These are phyloP conservation scores for Saguinus midas DNA, from an alignment of 2,113 vertebrate species.

Conservation along the genomic window DNA sequence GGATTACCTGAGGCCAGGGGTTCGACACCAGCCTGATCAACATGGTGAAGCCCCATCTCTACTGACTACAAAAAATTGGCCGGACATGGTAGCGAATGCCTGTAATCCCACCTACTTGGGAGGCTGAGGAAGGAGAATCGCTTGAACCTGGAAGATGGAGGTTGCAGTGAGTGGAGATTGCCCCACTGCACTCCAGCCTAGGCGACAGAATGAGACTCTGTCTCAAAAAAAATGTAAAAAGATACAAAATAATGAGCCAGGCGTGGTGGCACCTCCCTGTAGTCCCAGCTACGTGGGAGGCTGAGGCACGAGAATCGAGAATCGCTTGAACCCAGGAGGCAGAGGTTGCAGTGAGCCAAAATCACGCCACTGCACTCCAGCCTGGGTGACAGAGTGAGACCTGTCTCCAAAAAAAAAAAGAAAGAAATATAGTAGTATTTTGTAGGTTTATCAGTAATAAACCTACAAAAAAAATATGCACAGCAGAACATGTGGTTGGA, in stretches of 20 bases:
- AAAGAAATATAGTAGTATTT: background rate
- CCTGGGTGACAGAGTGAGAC: background rate
- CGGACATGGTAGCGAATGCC: too few relatives aligned
- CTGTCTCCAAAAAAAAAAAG: background rate
- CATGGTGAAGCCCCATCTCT: too few relatives aligned
- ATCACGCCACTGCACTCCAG: background rate
- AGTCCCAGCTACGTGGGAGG: background rate
- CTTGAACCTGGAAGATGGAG: too few relatives aligned
- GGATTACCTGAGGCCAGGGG: background rate
- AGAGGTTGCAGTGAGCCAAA: background rate
- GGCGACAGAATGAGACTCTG: background rate
- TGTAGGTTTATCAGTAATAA: background rate
- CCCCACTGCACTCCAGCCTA: too few relatives aligned
- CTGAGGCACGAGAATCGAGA: background rate
- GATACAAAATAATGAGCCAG: background rate
- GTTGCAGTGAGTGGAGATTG: too few relatives aligned
- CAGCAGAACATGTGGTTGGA: background rate
- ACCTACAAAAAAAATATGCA: too few relatives aligned
- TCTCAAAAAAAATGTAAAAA: background rate
- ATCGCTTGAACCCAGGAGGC: background rate
- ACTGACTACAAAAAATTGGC: too few relatives aligned
- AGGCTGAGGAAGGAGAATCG: too few relatives aligned
- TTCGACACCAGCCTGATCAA: background rate
- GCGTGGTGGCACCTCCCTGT: fast-evolving
- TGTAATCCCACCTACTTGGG: too few relatives aligned